Conservation (phyloP, 2,888 invertebrate species). For the Tortrix viridana region DNA sequence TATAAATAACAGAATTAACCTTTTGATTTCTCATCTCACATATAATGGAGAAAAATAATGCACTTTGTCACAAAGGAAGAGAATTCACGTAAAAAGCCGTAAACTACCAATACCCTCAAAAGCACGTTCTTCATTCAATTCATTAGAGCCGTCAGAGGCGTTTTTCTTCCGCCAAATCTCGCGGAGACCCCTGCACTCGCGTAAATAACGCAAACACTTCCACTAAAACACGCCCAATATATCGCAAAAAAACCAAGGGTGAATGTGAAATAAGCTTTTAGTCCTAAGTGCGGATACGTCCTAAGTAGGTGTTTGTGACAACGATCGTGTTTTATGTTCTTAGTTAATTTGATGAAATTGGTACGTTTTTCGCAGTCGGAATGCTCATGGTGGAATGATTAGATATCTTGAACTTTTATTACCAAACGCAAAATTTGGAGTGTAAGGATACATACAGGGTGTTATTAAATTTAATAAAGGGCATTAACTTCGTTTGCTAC, state of each 20-base stretch:
- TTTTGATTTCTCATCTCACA: too few species aligned
- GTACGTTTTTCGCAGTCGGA: too few species aligned
- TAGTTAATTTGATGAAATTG: slow-evolving; percentile 6
- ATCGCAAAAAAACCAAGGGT: slow-evolving; percentile 65
- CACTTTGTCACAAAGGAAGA: too few species aligned
- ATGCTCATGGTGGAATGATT: too few species aligned
- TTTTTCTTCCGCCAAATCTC: slow-evolving; percentile 43
- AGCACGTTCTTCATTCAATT: slow-evolving; percentile 37
- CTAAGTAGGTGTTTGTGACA: slow-evolving; percentile 41
- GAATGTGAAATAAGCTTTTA: slow-evolving; percentile 80
- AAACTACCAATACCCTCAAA: neutral
- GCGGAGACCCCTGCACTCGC: slow-evolving; percentile 43
- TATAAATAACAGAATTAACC: too few species aligned
- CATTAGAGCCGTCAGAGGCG: slow-evolving; percentile 34
- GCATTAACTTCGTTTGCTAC: too few species aligned
- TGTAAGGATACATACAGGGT: too few species aligned
- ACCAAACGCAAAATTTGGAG: too few species aligned
- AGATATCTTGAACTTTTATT: too few species aligned
- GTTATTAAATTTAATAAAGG: too few species aligned
- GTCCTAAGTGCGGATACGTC: slow-evolving; percentile 67
- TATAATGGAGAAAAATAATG: too few species aligned
- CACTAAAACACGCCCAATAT: slow-evolving; percentile 62
- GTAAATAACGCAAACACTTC: slow-evolving; percentile 68
- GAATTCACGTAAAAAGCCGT: neutral
- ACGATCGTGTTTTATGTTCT: slow-evolving; percentile 2